Evolutionary conservation across 2,888 invertebrate species (phyloP), one percentile per base, ranked within the genome.

Genomic region (Idaea biselata): DNA sequence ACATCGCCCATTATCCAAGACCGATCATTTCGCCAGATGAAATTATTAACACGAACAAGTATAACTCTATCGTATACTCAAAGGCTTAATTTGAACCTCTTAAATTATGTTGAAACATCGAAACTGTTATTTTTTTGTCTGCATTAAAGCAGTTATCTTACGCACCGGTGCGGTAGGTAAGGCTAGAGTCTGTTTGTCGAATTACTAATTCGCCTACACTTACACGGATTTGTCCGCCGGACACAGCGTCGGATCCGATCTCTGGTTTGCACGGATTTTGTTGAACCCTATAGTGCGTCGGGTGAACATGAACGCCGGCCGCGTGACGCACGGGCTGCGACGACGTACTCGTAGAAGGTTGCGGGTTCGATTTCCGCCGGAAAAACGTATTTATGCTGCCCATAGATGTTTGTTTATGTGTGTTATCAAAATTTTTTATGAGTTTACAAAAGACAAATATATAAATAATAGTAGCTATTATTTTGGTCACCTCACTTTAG

Each of bases 21-120:
- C 14, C 31, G 31, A 44, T 59, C 65, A 63, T 61, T 66, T 66
- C 60, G 63, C 17, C 17, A 53, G 54, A 58, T 59, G 61, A 16
- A 56, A 63, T 66, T 62, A 63, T 61, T 60, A 60, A 60, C 31
- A 58, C 17, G 55, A 58, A 58, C 59, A 55, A 44, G 44, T 44
- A 44, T 44, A 44, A 44, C 1, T 44, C 55, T 6, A 17, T 55
- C 16, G n/a, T 55, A 55, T n/a, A 17, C 16, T 55, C 55, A 55
- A 55, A 16, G 16, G 55, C 55, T 55, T 55, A 7, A 55, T 55
- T 16, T 55, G 55, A 16, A 55, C 55, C 55, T 55, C 17, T 17
- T 55, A 16, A 55, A 44, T 44, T 44, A 44, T 44, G 44, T 44
- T 11, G 44, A 44, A 44, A 44, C 44, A 44, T 44, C 14, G 44